A percentile compares a stretch with the other conserved stretches of the same genome.
phyloP scores from a whole-genome alignment of 1,140 invertebrate species.

The Zaprionus davidi region DNA sequence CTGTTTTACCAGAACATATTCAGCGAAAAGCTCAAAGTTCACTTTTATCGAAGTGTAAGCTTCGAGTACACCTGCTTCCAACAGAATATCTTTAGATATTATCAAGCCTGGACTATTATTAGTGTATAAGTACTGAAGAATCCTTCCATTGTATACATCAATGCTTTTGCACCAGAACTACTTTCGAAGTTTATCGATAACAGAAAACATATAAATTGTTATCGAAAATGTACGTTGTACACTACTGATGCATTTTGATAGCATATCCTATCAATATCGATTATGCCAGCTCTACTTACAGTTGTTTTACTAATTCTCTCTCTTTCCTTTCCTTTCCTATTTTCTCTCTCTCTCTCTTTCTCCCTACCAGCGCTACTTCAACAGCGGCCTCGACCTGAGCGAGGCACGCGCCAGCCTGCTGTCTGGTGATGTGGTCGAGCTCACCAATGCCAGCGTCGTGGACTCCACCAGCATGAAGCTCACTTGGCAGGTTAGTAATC shows the following conservation, averaged over 20 bases:
- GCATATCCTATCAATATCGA: background rate
- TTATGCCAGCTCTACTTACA: background rate
- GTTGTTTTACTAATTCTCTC: background rate
- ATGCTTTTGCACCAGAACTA: too few species aligned
- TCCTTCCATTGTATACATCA: too few species aligned
- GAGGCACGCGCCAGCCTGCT: constrained; percentile 89
- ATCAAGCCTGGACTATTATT: too few species aligned
- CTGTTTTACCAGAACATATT: too few species aligned
- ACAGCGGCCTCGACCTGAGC: constrained; percentile 86
- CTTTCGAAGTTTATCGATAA: too few species aligned
- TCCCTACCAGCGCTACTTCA: constrained; percentile 72
- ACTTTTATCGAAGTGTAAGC: too few species aligned
- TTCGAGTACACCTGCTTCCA: too few species aligned
- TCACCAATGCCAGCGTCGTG: constrained; percentile 91
- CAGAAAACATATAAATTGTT: too few species aligned
- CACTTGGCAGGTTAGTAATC: constrained; percentile 90
- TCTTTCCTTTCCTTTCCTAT: background rate
- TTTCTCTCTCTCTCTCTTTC: background rate
- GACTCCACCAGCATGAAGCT: constrained; percentile 93
- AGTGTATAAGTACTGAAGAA: too few species aligned
- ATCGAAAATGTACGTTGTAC: background rate
- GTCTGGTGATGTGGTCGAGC: constrained; percentile 90
- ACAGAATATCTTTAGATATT: too few species aligned
- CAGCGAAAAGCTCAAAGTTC: too few species aligned
- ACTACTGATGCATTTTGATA: too few species aligned